Percentiles rank a stretch among this genome's conserved stretches.
Evolutionary conservation across 2,888 invertebrate genomes (phyloP).

Genomic region (Lasioglossum morio): DNA sequence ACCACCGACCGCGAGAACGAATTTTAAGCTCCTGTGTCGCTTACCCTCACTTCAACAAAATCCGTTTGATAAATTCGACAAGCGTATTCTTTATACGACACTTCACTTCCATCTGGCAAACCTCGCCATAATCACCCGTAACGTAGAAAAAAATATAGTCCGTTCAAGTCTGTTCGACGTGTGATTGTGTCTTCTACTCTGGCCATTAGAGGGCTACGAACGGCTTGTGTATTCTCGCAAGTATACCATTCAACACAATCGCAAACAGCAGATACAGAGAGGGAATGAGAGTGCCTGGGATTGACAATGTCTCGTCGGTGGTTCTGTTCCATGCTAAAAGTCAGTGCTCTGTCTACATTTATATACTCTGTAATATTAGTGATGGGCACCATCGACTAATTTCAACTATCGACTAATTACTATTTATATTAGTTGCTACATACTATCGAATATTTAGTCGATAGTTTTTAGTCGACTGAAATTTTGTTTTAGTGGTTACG

Average conservation of each 20-base stretch:
- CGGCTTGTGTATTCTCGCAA: neutral
- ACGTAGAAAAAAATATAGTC: conserved; percentile 48
- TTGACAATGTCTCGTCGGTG: too few relatives aligned
- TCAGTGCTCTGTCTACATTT: too few relatives aligned
- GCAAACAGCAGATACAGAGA: neutral
- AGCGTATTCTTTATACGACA: conserved; percentile 61
- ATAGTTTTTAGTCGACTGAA: too few relatives aligned
- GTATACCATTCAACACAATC: neutral
- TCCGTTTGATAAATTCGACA: conserved; percentile 47
- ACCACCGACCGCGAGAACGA: neutral
- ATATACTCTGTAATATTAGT: too few relatives aligned
- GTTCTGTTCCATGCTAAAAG: too few relatives aligned
- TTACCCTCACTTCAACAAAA: conserved; percentile 58
- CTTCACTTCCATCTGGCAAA: conserved; percentile 70
- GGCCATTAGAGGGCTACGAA: conserved; percentile 8
- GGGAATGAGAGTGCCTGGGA: too few relatives aligned
- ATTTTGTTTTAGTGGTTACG: too few relatives aligned
- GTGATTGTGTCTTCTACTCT: neutral
- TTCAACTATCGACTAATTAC: too few relatives aligned
- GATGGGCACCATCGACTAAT: too few relatives aligned
- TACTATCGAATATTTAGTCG: too few relatives aligned
- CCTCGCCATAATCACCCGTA: conserved; percentile 68
- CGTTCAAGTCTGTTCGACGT: conserved; percentile 16
- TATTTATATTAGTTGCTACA: too few relatives aligned
- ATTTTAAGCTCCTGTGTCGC: conserved; percentile 6